Evolutionary conservation across 2,797 vertebrate genomes (phyloP), one percentile per base, ranked within the genome.

Genomic region (Monodelphis domestica): DNA sequence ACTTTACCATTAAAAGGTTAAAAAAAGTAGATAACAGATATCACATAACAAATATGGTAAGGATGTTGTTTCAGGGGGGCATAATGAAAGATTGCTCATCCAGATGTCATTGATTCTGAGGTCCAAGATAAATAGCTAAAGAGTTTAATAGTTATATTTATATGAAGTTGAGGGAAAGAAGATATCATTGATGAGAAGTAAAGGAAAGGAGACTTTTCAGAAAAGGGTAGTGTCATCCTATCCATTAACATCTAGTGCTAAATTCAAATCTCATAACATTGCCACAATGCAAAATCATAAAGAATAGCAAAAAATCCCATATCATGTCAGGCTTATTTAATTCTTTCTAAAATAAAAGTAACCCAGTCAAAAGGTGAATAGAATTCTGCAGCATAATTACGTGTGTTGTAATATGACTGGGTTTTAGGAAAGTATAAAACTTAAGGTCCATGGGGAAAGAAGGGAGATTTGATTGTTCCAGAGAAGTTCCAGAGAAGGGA

Each of bases 1-100:
- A 94, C 95, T 94, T 96, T 96, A 90, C 96, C 93, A 95, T 55
- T 28, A 95, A 96, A 97, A 97, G 97, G 90, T 30, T 59, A 91
- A 93, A 96, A 93, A 95, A 96, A 89, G 56, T 96, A 78, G 17
- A 78, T 78, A 97, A 96, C 63, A 95, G 94, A 97, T 97, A 89
- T 97, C 95, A 78, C n/a, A 78, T 78, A 96, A 96, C 84, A 95
- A 94, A 97, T 96, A 87, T 92, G 90, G 90, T 94, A 53, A 56
- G 91, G 91, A 30, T 78, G 50, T 91, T 95, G 63, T 94, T 96
- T 94, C 53, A 38, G n/a, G 5, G 5, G 4, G 6, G 17, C n/a
- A 59, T 89, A 92, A 88, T 7, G 45, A 90, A 90, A 95, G 93
- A 92, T 78, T 87, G 78, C 84, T 21, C 6, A 21, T n/a, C 94